Evolutionary conservation across 2,888 invertebrate species (phyloP), one percentile per base, ranked within the genome.

Genomic region (Luperina testacea): DNA sequence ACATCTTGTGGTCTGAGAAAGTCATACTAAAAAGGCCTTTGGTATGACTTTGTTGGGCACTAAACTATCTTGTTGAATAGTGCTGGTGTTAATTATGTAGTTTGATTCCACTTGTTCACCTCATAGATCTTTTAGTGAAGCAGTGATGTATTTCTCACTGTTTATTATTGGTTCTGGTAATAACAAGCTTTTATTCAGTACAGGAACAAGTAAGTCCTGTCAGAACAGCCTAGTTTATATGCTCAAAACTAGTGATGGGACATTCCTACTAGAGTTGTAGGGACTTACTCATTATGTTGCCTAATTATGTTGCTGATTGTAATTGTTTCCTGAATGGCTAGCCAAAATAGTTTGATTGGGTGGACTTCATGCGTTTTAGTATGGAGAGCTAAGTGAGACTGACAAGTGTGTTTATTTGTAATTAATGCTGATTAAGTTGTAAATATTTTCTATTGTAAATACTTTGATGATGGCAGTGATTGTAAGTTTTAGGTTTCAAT

Each of bases 401-500:
- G 88, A 88, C 87, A 69, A 88, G 78, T 88, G 80, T 87, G 81
- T 87, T 84, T 75, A 69, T 72, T 69, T 87, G 88, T 87, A 85
- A 91, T 91, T 92, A 91, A 92, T 92, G 93, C 92, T 92, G 89
- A 83, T 88, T 94, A 93, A 94, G 92, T 85, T 96, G 96, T 96
- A 96, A 94, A 96, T 96, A 95, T 93, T 93, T 93, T 92, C 72
- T 92, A 92, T 76, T 94, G 93, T 95, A 95, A 92, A 95, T 94
- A 94, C 83, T 91, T 80, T 87, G 57, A 80, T 82, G 81, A 87
- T 13, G 9, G 32, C 95, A 95, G 95, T 94, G 85, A 95, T 96
- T 96, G 94, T 96, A 95, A 96, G 96, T 95, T 94, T 92, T 94
- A 93, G 86, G 94, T 94, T 93, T 93, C 87, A 69, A 48, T 77